Evolutionary conservation across 2,797 vertebrate genomes (phyloP), one percentile per base, ranked within the genome.

Genomic region (Sternotherus odoratus): DNA sequence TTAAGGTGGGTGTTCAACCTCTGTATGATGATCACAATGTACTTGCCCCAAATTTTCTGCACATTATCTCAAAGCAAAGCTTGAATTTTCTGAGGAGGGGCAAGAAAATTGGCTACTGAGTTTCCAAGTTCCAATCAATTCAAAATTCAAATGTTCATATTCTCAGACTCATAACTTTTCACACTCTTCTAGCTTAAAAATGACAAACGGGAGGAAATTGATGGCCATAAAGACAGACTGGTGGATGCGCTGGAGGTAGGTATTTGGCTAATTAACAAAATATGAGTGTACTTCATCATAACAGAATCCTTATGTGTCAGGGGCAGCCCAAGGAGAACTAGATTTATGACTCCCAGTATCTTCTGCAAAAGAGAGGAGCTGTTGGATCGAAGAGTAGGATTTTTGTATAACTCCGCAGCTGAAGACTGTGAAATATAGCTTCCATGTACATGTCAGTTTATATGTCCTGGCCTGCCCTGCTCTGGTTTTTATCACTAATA

Each of bases 1-100:
- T 66, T 86, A 94, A 39, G 66, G 90, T 79, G 79, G 51, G 57
- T 74, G 82, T 79, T 83, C 72, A 92, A 66, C 36, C 13, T 92
- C 79, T 91, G 72, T 77, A 80, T 63, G 79, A 90, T 94, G 94
- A 89, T 79, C 88, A 81, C 92, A 92, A 80, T 80, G 82, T 84
- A 91, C 85, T 82, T 36, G 60, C 17, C 8, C 60, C 60, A 36
- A 36, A 89, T 46, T 72, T 63, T 94, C 77, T 43, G 66, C 39
- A 12, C 69, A 46, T 26, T 19, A 85, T 93, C 82, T 79, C 80
- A 75, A 78, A 90, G 91, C 86, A 91, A 60, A 83, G 83, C 85
- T 72, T 80, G 82, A 69, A 57, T 12, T 88, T 93, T 90, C 66
- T 81, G 57, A 95, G 81, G 16, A 95, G 81, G 50, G 87, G 79